phyloP scores from a whole-genome alignment of 2,888 invertebrate genomes.

The Cancer borealis region DNA sequence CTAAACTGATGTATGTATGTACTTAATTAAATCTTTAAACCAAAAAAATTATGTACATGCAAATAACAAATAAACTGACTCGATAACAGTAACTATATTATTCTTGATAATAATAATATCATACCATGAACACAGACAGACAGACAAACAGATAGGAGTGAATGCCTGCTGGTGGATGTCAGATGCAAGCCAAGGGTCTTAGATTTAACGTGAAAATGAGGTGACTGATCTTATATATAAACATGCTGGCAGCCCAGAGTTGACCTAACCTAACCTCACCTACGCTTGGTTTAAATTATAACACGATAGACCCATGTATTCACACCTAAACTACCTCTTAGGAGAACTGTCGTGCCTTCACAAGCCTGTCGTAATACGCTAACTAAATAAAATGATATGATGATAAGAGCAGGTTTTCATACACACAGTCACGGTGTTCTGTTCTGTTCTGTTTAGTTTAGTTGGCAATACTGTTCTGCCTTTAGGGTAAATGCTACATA shows the following conservation, averaged over 20 bases:
- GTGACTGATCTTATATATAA: not conserved
- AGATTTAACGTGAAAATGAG: not conserved
- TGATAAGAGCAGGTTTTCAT: not conserved
- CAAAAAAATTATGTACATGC: conserved; percentile 64
- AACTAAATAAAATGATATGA: conserved; percentile 15
- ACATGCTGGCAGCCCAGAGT: conserved; percentile 38
- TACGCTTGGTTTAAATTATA: not conserved
- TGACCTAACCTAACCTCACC: not conserved
- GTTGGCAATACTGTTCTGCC: conserved; percentile 42
- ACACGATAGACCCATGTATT: not conserved
- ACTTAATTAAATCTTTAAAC: conserved; percentile 42
- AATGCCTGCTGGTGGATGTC: conserved; percentile 14
- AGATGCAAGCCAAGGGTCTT: not conserved
- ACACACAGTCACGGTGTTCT: conserved; percentile 18
- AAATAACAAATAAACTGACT: conserved; percentile 50
- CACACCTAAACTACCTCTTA: not conserved
- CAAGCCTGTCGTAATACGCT: not conserved
- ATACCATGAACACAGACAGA: conserved; percentile 37
- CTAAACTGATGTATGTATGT: conserved; percentile 47
- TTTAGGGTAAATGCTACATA: conserved; percentile 23
- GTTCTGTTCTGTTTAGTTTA: not conserved
- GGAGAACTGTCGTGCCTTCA: not conserved
- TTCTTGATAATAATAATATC: not conserved
- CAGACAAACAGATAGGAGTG: not conserved
- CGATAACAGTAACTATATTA: conserved; percentile 18